Percentiles rank a stretch among this genome's conserved stretches.
Evolutionary conservation across 2,113 vertebrate genomes (phyloP).

Genomic region (Prunella fulvescens): DNA sequence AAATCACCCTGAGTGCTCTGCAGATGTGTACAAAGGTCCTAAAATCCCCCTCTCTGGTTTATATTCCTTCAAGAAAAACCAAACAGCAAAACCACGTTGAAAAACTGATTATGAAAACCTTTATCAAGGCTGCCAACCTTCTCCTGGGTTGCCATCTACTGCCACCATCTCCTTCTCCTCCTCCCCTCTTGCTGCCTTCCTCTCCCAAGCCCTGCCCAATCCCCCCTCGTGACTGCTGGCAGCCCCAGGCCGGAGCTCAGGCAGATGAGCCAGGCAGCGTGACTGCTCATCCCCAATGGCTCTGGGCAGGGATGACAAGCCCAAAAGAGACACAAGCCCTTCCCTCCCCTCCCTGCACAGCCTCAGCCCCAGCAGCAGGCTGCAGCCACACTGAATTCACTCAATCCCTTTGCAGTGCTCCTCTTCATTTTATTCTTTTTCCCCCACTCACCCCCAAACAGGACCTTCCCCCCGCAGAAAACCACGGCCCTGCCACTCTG

Average conservation of each 20-base stretch:
- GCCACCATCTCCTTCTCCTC: not conserved
- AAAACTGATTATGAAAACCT: not conserved
- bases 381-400: not conserved
- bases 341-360: not conserved
- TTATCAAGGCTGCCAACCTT: not conserved
- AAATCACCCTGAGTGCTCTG: not conserved
- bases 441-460: not conserved
- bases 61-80: not conserved
- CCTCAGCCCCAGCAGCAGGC: not conserved
- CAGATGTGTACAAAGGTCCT: not conserved
- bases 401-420: not conserved
- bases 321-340: not conserved
- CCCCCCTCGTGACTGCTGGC: not conserved
- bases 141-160: not conserved
- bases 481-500: not conserved
- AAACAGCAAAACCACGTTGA: fast-evolving
- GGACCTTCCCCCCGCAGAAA: not conserved
- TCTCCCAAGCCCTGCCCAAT: not conserved
- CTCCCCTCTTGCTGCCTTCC: not conserved
- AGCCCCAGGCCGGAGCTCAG: not conserved
- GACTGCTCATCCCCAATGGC: not conserved
- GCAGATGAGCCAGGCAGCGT: not conserved
- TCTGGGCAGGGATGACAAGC: not conserved
- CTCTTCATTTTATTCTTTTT: not conserved
- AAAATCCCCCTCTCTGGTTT: not conserved